These are phyloP conservation scores for Sigmodon hispidus DNA, from an alignment of 2,113 vertebrate genomes.

Conservation along the genomic window DNA sequence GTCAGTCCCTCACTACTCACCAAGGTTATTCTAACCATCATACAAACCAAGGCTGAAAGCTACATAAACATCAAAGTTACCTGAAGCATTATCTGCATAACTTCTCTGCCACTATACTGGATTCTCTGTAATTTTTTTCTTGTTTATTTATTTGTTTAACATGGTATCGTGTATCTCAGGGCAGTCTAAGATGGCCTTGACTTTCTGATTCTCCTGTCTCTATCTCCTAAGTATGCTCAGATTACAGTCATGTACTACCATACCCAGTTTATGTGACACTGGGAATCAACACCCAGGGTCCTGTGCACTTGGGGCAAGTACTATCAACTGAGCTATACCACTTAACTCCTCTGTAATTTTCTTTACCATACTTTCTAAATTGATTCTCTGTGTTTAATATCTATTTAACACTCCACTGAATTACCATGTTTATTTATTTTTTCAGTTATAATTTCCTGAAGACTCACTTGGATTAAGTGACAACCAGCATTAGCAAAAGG, in stretches of 20 bases:
- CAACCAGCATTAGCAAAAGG: not conserved
- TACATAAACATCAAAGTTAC: not conserved
- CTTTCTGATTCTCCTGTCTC: not conserved
- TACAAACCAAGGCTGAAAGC: not conserved
- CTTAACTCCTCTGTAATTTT: not conserved
- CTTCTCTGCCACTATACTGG: not conserved
- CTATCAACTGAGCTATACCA: not conserved
- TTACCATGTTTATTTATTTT: not conserved
- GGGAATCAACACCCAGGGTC: not conserved
- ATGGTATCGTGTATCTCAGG: not conserved
- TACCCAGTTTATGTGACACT: not conserved
- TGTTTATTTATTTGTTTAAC: not conserved
- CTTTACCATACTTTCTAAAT: not conserved
- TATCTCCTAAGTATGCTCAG: too few species aligned
- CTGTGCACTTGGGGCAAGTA: not conserved
- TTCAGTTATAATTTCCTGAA: not conserved
- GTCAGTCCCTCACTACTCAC: not conserved
- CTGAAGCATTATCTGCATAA: not conserved
- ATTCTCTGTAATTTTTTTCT: not conserved
- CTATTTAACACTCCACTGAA: not conserved
- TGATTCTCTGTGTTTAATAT: not conserved
- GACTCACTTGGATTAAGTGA: not conserved
- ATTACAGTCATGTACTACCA: too few species aligned
- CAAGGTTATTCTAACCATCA: not conserved
- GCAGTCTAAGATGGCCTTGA: too few species aligned